Percentiles rank a stretch among this genome's conserved stretches.
phyloP scores from a whole-genome alignment of 1,140 invertebrate species.

The Polypedilum pembai region DNA sequence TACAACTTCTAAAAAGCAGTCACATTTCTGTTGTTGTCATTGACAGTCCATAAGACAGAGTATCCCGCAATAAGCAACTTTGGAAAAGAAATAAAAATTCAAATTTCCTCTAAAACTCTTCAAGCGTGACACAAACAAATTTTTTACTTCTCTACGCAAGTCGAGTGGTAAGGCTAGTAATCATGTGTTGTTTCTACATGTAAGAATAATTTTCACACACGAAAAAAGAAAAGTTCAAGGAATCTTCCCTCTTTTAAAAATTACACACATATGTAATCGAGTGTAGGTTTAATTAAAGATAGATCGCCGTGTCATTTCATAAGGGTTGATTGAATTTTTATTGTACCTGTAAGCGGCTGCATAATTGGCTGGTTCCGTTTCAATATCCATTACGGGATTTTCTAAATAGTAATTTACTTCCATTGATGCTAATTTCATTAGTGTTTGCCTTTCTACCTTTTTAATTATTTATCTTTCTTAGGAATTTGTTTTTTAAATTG shows the following conservation, averaged over 20 bases:
- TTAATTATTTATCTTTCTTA: background rate
- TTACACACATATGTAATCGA: background rate
- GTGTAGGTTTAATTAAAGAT: background rate
- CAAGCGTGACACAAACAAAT: background rate
- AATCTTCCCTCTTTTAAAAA: background rate
- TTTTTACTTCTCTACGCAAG: background rate
- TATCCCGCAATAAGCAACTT: background rate
- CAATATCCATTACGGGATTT: constrained; percentile 24
- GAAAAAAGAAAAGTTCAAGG: background rate
- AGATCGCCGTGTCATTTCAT: background rate
- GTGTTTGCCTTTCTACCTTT: background rate
- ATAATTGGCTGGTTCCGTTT: constrained; percentile 26
- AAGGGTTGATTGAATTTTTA: background rate
- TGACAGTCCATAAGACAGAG: background rate
- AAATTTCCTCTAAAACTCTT: constrained; percentile 17
- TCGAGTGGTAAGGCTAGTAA: background rate
- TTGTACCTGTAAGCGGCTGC: constrained; percentile 15
- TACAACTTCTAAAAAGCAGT: background rate
- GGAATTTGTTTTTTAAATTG: background rate
- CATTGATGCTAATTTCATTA: constrained; percentile 15
- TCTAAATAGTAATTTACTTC: constrained; percentile 23
- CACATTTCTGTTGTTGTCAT: background rate
- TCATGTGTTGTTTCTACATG: constrained; percentile 2
- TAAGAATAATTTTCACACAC: background rate
- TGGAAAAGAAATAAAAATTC: constrained; percentile 6